Base-by-base conservation (phyloP, 2,888 invertebrate species). In the Amphipyra tragopoginis region DNA sequence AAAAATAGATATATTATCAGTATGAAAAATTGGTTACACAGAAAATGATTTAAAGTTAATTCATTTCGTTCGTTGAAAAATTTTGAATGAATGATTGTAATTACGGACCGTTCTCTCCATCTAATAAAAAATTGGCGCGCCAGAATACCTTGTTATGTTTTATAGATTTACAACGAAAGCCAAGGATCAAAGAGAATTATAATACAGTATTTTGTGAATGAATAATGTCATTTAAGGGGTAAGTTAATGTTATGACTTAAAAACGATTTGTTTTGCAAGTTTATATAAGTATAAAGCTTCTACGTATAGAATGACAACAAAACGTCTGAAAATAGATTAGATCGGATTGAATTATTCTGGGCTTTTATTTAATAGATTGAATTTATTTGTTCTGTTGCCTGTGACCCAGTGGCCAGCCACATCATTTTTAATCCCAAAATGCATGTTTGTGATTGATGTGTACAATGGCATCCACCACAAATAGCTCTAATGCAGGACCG, bases 141-240 rank as follows among this genome's bases (percentile, higher is more conserved):
- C 26, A 10, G 9, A 69, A 73, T 63, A 73, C 65, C 55, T 60
- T 73, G 62, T 77, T 73, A 69, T 60, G 69, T 60, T 63, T 75
- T 38, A 53, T 13, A 69, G 60, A 58, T 44, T 65, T 70, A 75
- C 43, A 60, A 59, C 53, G 21, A 63, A 29, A 67, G 68, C 63
- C 38, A 59, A 49, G 57, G 67, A 64, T 71, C 44, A 56, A 40
- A 51, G 15, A 51, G 55, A 74, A 68, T 72, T 55, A 55, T 59
- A 62, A 48, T 51, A 47, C 34, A 47, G 36, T 39, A 72, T 66
- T 58, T 69, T 65, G 50, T 56, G 43, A 72, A 66, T 72, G 51
- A 66, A 66, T 29, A 7, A 66, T 54, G 47, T 44, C 72, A 72
- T 58, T 51, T 47, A 51, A 39, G 29, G 21, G 1, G 1, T 21